Evolutionary conservation across 2,797 vertebrate genomes (phyloP).

Genomic region (Siniperca scherzeri): DNA sequence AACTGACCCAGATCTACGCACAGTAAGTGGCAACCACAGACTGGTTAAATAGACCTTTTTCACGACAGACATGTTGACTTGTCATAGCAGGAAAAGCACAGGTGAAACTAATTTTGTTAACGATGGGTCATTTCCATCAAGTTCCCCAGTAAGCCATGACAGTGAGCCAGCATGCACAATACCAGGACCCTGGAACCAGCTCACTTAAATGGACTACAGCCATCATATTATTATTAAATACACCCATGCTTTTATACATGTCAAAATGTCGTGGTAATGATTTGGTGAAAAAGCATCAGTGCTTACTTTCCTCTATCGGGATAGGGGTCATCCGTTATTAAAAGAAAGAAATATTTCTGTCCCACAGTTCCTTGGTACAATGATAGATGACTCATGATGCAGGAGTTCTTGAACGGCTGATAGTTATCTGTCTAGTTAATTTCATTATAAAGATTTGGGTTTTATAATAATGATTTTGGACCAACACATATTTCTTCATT

Average conservation of each 20-base stretch:
- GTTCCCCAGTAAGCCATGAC: background rate
- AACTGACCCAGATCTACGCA: background rate
- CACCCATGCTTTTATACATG: background rate
- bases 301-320: background rate
- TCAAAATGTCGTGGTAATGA: background rate
- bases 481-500: slow-evolving; percentile 8
- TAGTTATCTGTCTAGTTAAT: background rate
- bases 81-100: slow-evolving; percentile 1
- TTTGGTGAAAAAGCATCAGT: background rate
- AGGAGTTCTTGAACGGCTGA: background rate
- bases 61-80: background rate
- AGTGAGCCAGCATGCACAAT: background rate
- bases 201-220: background rate
- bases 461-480: slow-evolving; percentile 2
- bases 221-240: background rate
- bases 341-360: background rate
- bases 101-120: background rate
- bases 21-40: background rate
- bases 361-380: background rate
- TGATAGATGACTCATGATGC: background rate
- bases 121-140: background rate
- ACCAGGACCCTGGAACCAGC: background rate
- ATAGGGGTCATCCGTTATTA: slow-evolving; percentile 7
- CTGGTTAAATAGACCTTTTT: background rate
- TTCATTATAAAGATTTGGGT: slow-evolving; percentile 1